These are phyloP conservation scores for Oedothorax gibbosus DNA, from an alignment of 1,140 invertebrate genomes.

Conservation along the genomic window DNA sequence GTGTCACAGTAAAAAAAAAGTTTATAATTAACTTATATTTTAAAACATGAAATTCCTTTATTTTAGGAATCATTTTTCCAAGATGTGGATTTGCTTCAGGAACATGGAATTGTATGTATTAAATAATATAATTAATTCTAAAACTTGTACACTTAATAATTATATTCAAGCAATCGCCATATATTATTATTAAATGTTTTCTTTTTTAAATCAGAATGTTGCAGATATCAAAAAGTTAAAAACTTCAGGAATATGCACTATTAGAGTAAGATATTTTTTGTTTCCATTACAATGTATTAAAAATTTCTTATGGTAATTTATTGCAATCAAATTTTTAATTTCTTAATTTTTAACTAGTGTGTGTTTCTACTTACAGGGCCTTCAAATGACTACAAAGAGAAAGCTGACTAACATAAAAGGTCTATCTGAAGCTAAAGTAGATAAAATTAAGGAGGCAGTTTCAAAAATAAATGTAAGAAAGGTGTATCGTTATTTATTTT, in stretches of 20 bases:
- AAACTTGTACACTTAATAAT: background rate
- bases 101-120: slow-evolving; percentile 72
- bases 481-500: background rate
- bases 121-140: slow-evolving; percentile 30
- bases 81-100: slow-evolving; percentile 72
- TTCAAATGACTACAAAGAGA: slow-evolving; percentile 84
- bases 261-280: slow-evolving; percentile 69
- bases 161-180: slow-evolving; percentile 3
- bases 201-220: slow-evolving; percentile 66
- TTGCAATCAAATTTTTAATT: slow-evolving; percentile 1
- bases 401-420: slow-evolving; percentile 81
- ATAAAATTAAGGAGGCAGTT: slow-evolving; percentile 85
- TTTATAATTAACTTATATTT: background rate
- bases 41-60: background rate
- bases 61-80: slow-evolving; percentile 71
- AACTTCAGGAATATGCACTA: slow-evolving; percentile 81
- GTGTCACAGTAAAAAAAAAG: background rate
- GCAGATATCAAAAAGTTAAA: slow-evolving; percentile 83
- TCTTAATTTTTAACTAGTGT: background rate
- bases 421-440: slow-evolving; percentile 83
- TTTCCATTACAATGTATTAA: background rate
- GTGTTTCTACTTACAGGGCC: slow-evolving; percentile 69
- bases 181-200: background rate
- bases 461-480: slow-evolving; percentile 54
- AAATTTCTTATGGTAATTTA: background rate